Percentiles rank a stretch among this genome's conserved stretches.
Conservation (phyloP, 2,797 vertebrate genomes). For the Helarctos malayanus region DNA sequence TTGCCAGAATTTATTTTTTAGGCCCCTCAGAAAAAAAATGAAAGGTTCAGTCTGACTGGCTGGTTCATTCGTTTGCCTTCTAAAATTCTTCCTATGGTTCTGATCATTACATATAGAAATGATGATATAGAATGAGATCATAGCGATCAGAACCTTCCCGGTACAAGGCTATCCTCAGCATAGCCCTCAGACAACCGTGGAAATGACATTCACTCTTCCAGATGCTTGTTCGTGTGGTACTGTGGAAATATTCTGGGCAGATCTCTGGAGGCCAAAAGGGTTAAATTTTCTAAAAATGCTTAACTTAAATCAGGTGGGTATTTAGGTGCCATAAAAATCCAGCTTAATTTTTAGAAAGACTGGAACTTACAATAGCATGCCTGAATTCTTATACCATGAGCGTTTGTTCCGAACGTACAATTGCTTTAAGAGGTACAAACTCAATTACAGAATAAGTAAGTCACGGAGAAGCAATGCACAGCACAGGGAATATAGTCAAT, state of each 20-base stretch:
- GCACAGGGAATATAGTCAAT: background rate
- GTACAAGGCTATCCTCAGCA: background rate
- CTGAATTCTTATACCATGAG: background rate
- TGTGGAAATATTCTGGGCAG: background rate
- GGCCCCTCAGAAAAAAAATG: conserved; percentile 23
- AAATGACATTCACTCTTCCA: background rate
- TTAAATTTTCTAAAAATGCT: conserved; percentile 4
- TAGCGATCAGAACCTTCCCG: background rate
- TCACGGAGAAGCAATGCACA: background rate
- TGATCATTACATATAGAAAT: background rate
- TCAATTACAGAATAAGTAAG: background rate
- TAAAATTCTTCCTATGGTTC: background rate
- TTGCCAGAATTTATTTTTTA: conserved; percentile 37
- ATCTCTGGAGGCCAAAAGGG: background rate
- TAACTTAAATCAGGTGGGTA: background rate
- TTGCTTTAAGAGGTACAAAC: background rate
- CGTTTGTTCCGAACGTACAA: conserved; percentile 8
- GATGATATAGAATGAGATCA: background rate
- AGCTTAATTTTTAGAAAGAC: conserved; percentile 28
- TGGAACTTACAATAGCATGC: background rate
- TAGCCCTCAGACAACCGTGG: background rate
- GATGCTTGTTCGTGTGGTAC: background rate
- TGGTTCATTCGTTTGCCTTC: background rate
- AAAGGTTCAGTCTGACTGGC: background rate
- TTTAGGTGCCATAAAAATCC: background rate